These are phyloP conservation scores for Hiodon tergisus DNA, from an alignment of 2,113 vertebrate species.

Conservation along the genomic window DNA sequence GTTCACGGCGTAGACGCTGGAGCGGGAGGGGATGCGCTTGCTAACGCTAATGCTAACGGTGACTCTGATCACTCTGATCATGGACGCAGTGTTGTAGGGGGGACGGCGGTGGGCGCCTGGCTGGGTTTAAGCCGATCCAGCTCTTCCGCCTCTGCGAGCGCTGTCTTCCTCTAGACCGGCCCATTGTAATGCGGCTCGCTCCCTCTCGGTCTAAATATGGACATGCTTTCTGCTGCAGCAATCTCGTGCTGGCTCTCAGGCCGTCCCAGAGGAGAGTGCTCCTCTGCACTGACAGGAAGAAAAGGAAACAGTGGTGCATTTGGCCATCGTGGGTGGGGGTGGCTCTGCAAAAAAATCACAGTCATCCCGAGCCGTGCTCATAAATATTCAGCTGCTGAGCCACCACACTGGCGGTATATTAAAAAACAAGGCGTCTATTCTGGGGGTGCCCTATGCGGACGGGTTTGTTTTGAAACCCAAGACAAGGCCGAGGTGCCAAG, in stretches of 20 bases:
- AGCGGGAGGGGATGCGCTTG: neutral
- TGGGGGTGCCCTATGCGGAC: slow-evolving; percentile 12
- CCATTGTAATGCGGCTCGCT: slow-evolving; percentile 6
- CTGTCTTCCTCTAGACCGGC: neutral
- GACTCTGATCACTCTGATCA: neutral
- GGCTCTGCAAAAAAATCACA: slow-evolving; percentile 2
- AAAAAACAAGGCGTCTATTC: slow-evolving; percentile 3
- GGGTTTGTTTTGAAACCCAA: slow-evolving; percentile 63
- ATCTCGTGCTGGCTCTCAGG: slow-evolving; percentile 27
- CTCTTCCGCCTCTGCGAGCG: neutral
- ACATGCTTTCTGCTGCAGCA: slow-evolving; percentile 41
- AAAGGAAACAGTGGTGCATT: slow-evolving; percentile 1
- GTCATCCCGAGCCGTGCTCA: slow-evolving; percentile 20
- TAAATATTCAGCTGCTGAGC: slow-evolving; percentile 12
- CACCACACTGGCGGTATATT: slow-evolving; percentile 16
- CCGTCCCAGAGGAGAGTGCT: slow-evolving; percentile 21
- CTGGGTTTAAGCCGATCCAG: neutral
- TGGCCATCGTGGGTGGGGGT: neutral
- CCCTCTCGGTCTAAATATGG: slow-evolving; percentile 59
- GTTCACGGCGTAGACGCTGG: neutral
- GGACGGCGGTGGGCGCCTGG: neutral
- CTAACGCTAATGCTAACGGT: neutral
- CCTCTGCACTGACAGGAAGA: slow-evolving; percentile 18
- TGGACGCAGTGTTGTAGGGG: neutral
- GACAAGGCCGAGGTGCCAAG: slow-evolving; percentile 31